A percentile compares a stretch with the other conserved stretches of the same genome.
Evolutionary conservation across 2,797 vertebrate species (phyloP).

Genomic region (Chloroceryle amazona): DNA sequence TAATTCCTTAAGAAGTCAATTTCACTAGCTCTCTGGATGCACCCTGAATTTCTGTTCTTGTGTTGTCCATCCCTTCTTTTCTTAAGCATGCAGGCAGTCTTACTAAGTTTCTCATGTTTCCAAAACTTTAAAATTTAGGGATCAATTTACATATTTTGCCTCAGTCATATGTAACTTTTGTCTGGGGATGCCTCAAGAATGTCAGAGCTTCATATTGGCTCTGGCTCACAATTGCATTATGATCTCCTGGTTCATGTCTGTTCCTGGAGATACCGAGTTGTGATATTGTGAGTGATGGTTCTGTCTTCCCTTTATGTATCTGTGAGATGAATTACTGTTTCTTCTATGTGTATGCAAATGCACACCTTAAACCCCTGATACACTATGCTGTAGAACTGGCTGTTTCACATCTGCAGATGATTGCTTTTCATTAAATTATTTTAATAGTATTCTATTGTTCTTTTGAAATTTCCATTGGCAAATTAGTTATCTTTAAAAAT

Average conservation of each 20-base stretch:
- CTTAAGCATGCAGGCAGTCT: background rate
- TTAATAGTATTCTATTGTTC: background rate
- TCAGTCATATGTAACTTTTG: background rate
- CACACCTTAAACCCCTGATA: background rate
- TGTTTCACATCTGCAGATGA: background rate
- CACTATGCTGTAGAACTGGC: background rate
- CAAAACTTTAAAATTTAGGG: background rate
- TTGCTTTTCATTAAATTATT: background rate
- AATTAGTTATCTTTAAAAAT: background rate
- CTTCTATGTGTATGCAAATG: background rate
- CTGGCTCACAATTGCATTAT: background rate
- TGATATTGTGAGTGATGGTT: background rate
- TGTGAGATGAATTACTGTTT: background rate
- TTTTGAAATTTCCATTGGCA: background rate
- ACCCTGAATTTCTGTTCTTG: conserved; percentile 44
- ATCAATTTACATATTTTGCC: background rate
- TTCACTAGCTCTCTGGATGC: conserved; percentile 62
- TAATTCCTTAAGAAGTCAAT: background rate
- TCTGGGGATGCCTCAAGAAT: background rate
- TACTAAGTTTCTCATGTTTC: background rate
- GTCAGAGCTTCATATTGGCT: background rate
- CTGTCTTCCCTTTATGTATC: background rate
- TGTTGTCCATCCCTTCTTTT: conserved; percentile 14
- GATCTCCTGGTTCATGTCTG: background rate
- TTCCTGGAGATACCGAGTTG: background rate